A percentile compares a stretch with the other conserved stretches of the same genome.
Evolutionary conservation across 2,113 vertebrate genomes (phyloP).

Genomic region (Corythornis madagascariensis): DNA sequence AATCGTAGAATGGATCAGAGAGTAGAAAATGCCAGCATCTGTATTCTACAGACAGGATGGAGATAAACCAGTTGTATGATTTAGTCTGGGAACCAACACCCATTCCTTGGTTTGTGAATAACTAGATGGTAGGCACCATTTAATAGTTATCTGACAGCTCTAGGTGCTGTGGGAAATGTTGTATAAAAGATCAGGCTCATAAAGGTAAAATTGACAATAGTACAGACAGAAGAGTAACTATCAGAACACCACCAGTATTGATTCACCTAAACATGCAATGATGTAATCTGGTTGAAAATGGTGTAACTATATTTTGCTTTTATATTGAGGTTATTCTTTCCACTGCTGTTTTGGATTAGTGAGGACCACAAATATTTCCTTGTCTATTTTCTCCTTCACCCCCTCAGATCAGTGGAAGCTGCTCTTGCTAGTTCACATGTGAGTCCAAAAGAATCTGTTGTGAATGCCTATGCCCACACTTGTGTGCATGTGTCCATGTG

Average conservation of each 20-base stretch:
- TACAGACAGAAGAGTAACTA: background rate
- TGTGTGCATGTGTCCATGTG: accelerated
- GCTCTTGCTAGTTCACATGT: background rate
- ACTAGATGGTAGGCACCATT: background rate
- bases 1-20: background rate
- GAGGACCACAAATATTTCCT: background rate
- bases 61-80: background rate
- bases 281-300: background rate
- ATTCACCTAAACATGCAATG: background rate
- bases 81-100: background rate
- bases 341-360: background rate
- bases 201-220: background rate
- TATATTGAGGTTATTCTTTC: background rate
- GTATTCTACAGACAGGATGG: background rate
- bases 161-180: background rate
- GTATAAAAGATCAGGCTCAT: background rate
- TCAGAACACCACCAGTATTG: background rate
- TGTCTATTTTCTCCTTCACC: background rate
- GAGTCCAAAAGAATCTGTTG: background rate
- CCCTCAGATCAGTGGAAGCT: background rate
- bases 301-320: background rate
- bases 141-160: background rate
- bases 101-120: background rate
- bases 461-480: accelerated
- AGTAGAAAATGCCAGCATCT: background rate